A percentile compares a stretch with the other conserved stretches of the same genome.
Evolutionary conservation across 2,797 vertebrate species (phyloP).

Genomic region (Cuniculus paca): DNA sequence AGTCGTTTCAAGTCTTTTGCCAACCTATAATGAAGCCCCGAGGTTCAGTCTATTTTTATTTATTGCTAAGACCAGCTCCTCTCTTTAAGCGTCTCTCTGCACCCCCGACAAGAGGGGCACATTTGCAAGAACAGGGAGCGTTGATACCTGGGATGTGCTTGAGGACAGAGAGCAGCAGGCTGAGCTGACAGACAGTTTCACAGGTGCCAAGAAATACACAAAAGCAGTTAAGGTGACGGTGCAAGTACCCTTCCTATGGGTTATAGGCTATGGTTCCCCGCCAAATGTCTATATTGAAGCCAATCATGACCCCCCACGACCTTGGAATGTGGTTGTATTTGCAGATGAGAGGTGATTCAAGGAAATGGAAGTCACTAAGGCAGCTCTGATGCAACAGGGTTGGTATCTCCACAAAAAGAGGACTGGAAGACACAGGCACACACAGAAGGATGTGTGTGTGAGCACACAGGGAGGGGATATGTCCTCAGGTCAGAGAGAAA

Average conservation of each 20-base stretch:
- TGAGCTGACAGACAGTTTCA: fast-evolving
- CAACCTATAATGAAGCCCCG: background rate
- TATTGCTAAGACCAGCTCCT: background rate
- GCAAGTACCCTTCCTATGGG: fast-evolving
- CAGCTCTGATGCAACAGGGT: background rate
- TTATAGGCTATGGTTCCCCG: too few species aligned
- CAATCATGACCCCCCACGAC: background rate
- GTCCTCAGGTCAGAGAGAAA: background rate
- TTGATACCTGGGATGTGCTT: fast-evolving
- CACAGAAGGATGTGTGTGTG: fast-evolving
- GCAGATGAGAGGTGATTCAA: background rate
- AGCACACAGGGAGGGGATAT: background rate
- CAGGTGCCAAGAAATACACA: fast-evolving
- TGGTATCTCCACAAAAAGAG: background rate
- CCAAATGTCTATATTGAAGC: fast-evolving
- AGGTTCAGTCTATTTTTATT: background rate
- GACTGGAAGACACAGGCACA: background rate
- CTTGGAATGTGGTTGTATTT: background rate
- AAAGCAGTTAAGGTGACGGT: fast-evolving
- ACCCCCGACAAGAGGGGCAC: fast-evolving
- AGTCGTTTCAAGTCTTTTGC: conserved; percentile 18
- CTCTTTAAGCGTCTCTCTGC: background rate
- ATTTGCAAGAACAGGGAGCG: background rate
- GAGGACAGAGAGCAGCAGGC: fast-evolving
- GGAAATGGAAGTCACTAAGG: background rate